Conservation (phyloP, 2,888 invertebrate species). For the Autographa pulchrina region DNA sequence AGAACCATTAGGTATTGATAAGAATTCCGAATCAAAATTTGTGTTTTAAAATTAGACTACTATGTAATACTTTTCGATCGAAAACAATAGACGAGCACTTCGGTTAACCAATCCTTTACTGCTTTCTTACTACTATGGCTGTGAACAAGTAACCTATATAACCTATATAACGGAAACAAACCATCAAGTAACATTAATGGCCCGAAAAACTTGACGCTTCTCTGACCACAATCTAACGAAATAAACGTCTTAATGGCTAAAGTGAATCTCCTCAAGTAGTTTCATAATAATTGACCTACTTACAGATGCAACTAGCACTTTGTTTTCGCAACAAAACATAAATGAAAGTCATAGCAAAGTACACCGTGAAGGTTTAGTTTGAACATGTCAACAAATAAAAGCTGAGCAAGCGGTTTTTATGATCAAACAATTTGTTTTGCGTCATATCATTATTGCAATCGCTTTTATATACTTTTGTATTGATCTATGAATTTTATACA, state of each 20-base stretch:
- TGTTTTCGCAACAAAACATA: constrained; percentile 69
- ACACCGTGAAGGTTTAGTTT: constrained; percentile 62
- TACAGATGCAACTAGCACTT: constrained; percentile 54
- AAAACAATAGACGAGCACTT: too few species aligned
- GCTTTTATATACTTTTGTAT: background rate
- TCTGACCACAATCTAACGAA: constrained; percentile 3
- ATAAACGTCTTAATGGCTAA: constrained; percentile 13
- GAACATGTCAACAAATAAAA: constrained; percentile 29
- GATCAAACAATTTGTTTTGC: constrained; percentile 11
- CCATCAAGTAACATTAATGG: constrained; percentile 20
- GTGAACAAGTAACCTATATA: too few species aligned
- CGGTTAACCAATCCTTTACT: too few species aligned
- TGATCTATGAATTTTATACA: background rate
- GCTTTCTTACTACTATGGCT: too few species aligned
- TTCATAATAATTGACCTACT: constrained; percentile 69
- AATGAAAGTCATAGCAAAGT: constrained; percentile 71
- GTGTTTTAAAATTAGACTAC: too few species aligned
- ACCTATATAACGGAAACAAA: constrained; percentile 26
- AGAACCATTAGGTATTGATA: background rate
- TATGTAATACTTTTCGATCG: too few species aligned
- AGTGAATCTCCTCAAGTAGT: constrained; percentile 47
- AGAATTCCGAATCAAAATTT: too few species aligned
- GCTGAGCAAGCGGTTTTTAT: constrained; percentile 21
- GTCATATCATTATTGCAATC: background rate
- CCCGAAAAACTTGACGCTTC: constrained; percentile 42